Evolutionary conservation across 2,888 invertebrate genomes (phyloP), one percentile per base, ranked within the genome.

Genomic region (Eupsilia transversa): DNA sequence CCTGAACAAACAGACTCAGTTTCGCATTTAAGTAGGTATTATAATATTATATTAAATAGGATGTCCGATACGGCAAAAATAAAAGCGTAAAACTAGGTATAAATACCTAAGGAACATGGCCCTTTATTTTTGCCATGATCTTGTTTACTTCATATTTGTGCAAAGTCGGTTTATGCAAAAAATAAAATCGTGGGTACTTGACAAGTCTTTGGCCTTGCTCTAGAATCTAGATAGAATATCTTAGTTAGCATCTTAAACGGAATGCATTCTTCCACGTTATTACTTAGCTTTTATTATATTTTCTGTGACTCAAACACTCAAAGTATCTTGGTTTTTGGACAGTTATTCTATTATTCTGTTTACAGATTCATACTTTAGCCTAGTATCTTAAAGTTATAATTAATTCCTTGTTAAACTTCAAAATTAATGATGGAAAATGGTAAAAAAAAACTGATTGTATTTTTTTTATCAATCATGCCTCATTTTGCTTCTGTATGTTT

Each of bases 201-300:
- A 20, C 12, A n/a, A 66, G 61, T 30, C 43, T 65, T 20, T 17
- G 71, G 10, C 80, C 80, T 82, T 71, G 80, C 63, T 80, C 78
- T 78, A 77, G 60, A 81, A 77, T 67, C 63, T 35, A 64, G 46
- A 52, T 59, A 63, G 27, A 79, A 67, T 71, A 77, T 67, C 83
- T 82, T 4, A 70, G 49, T 71, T 77, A n/a, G 23, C 66, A 82
- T 82, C 77, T 46, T 57, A 46, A 66, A 38, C 49, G n/a, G 41
- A 76, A 66, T 57, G 46, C 43, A 82, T 80, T 82, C 61, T 57
- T 63, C 20, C 66, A 82, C 72, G 80, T 74, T 43, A 63, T 52
- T 59, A 14, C 41, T 67, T 23, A 33, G n/a, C 9, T 64, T 69
- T 59, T 76, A 35, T 75, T 35, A n/a, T 46, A 30, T 49, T 69